A percentile compares a stretch with the other conserved stretches of the same genome.
Evolutionary conservation across 2,888 invertebrate genomes (phyloP).

Genomic region (Campoplex nolae): DNA sequence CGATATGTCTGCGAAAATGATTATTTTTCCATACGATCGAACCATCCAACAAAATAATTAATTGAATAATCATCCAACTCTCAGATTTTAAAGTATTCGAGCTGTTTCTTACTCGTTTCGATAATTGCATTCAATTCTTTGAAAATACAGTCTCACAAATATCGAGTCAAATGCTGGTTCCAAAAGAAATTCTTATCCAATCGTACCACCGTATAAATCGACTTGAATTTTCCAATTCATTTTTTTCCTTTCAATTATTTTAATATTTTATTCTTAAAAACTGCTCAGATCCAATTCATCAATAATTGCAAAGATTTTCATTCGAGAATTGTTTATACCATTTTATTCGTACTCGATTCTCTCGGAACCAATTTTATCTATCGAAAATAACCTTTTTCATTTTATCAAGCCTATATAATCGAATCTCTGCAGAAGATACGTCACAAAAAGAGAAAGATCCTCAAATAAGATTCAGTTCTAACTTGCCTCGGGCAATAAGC

Average conservation of each 20-base stretch:
- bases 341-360: too few relatives aligned
- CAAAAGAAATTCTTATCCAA: not conserved
- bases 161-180: too few relatives aligned
- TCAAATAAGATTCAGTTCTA: conserved; percentile 8
- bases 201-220: not conserved
- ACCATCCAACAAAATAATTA: not conserved
- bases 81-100: not conserved
- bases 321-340: not conserved
- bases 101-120: not conserved
- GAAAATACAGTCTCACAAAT: too few relatives aligned
- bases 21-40: not conserved
- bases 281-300: not conserved
- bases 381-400: too few relatives aligned
- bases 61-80: not conserved
- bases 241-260: too few relatives aligned
- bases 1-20: not conserved
- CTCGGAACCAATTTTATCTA: too few relatives aligned
- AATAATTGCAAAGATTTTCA: not conserved
- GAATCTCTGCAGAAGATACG: too few relatives aligned
- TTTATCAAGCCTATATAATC: too few relatives aligned
- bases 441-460: not conserved
- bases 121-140: too few relatives aligned
- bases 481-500: conserved; percentile 17
- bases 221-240: too few relatives aligned
- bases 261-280: not conserved